Percentiles rank a stretch among this genome's conserved stretches.
Conservation (phyloP, 37 sponge, comb jelly and placozoan species). For the Crambe crambe region DNA sequence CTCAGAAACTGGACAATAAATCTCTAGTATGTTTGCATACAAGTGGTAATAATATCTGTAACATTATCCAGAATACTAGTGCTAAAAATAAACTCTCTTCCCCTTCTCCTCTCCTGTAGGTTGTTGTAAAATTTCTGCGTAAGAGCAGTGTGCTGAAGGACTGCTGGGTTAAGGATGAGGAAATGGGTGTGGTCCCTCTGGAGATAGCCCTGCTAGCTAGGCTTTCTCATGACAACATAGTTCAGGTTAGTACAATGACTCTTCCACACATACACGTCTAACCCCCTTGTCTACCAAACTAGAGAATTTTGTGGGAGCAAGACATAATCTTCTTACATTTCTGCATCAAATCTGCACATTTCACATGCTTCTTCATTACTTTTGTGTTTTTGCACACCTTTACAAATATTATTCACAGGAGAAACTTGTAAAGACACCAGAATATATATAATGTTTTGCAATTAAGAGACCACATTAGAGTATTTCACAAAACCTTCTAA, state of each 20-base stretch:
- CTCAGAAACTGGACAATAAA: conserved; percentile 39
- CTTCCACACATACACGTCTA: conserved; percentile 4
- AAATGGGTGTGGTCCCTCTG: conserved; percentile 72
- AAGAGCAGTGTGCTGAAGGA: conserved; percentile 86
- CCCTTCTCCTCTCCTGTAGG: conserved; percentile 27
- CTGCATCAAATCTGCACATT: not conserved
- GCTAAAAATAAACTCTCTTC: not conserved
- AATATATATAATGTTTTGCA: too few relatives aligned
- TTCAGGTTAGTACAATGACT: conserved; percentile 46
- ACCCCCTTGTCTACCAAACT: not conserved
- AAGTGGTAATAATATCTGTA: not conserved
- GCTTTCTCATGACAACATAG: conserved; percentile 84
- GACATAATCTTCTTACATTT: too few relatives aligned
- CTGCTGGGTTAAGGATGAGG: conserved; percentile 79
- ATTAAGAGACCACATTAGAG: too few relatives aligned
- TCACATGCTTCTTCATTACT: too few relatives aligned
- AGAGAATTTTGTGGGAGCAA: not conserved
- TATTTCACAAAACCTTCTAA: not conserved
- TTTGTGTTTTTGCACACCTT: too few relatives aligned
- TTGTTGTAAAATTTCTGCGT: conserved; percentile 91
- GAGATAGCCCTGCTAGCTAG: conserved; percentile 82
- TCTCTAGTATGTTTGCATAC: not conserved
- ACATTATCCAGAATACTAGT: not conserved
- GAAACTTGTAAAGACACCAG: too few relatives aligned
- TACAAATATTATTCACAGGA: too few relatives aligned